These are phyloP conservation scores for Nomada flava DNA, from an alignment of 2,888 invertebrate species.

Conservation along the genomic window DNA sequence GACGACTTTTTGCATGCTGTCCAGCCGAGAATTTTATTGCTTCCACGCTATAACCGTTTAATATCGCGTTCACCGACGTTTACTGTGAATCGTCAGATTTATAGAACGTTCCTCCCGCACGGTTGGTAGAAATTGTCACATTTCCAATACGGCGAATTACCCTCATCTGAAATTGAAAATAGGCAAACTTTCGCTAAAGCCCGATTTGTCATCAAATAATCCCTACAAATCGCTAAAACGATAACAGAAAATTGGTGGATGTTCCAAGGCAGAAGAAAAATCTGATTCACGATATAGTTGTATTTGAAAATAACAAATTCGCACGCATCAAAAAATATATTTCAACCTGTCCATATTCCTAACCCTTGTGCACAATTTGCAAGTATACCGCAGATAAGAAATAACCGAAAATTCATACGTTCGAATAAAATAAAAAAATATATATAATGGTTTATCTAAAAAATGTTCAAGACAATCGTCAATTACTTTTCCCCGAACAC, in stretches of 20 bases:
- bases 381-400: too few relatives aligned
- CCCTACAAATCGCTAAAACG: neutral
- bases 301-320: too few relatives aligned
- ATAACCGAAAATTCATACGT: too few relatives aligned
- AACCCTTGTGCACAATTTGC: too few relatives aligned
- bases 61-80: conserved; percentile 22
- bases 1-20: conserved; percentile 36
- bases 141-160: conserved; percentile 9
- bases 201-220: neutral
- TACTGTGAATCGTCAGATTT: conserved; percentile 17
- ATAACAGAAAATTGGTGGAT: too few relatives aligned
- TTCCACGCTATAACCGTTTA: conserved; percentile 26
- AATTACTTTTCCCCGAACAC: too few relatives aligned
- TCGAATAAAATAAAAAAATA: too few relatives aligned
- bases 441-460: too few relatives aligned
- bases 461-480: too few relatives aligned
- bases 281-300: too few relatives aligned
- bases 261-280: neutral
- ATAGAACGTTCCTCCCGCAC: neutral
- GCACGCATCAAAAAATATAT: too few relatives aligned
- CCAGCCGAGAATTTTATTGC: conserved; percentile 51
- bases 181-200: neutral
- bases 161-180: neutral
- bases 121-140: conserved; percentile 19
- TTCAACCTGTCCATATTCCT: too few relatives aligned